Evolutionary conservation across 2,888 invertebrate genomes (phyloP), one percentile per base, ranked within the genome.

Genomic region (Eupithecia vulgata): DNA sequence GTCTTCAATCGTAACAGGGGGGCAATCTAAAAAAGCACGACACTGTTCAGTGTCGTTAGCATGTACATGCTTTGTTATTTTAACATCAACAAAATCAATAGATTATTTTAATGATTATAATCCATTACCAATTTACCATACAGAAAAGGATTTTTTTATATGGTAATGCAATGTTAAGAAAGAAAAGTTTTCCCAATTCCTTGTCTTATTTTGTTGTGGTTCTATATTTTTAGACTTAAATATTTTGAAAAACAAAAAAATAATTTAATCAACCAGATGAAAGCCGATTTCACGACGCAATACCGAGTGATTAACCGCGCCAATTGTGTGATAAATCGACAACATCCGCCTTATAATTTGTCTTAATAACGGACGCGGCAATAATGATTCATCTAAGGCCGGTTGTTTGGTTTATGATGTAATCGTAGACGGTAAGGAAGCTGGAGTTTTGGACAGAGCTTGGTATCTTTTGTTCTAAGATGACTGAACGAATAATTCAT

Each of bases 281-380:
- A 65, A 62, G 48, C 42, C n/a, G 61, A 62, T 61, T 72, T 62
- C 48, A 61, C 59, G 52, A 57, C 35, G 81, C 81, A 78, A 81
- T 84, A 84, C 77, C 73, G 78, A 75, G 81, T 85, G 84, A 88
- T 88, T 85, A 87, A 82, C 80, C 77, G 81, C 82, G 80, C 79
- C 84, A 88, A 89, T 89, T 89, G 86, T 79, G 82, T 80, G 81
- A 83, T 84, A 88, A 90, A 90, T 89, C 86, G 87, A 78, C 78
- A 73, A 79, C 86, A 85, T 89, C 90, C 88, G 88, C 78, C 77
- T 77, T 82, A 84, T 71, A 71, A 74, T 77, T 77, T 76, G 76
- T 79, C 77, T 72, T 75, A 67, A 45, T 70, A 79, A 76, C 67
- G 69, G 71, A 61, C 66, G 66, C 71, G 72, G 71, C 71, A 71